These are phyloP conservation scores for Agriopis aurantiaria DNA, from an alignment of 2,888 invertebrate species.

Conservation along the genomic window DNA sequence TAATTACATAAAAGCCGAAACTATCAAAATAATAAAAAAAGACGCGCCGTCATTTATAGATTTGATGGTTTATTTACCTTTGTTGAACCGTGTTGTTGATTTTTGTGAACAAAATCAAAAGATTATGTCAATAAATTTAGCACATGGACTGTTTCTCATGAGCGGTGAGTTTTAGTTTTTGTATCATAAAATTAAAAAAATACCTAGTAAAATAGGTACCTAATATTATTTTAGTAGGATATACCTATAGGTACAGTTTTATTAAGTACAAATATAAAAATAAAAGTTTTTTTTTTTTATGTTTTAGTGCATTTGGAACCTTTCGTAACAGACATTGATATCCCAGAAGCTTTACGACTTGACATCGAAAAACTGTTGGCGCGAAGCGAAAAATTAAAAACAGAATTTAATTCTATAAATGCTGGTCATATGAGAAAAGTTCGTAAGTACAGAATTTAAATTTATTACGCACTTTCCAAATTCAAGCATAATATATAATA, in stretches of 20 bases:
- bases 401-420: not conserved
- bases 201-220: too few relatives aligned
- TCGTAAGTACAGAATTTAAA: slow-evolving; percentile 2
- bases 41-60: slow-evolving; percentile 22
- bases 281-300: too few relatives aligned
- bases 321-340: slow-evolving; percentile 4
- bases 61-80: slow-evolving; percentile 11
- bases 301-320: slow-evolving; percentile 19
- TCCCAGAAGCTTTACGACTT: slow-evolving; percentile 1
- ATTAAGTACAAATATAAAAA: too few relatives aligned
- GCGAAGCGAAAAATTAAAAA: not conserved
- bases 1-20: not conserved
- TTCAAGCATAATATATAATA: too few relatives aligned
- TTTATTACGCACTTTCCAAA: not conserved
- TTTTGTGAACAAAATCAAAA: slow-evolving; percentile 15
- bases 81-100: slow-evolving; percentile 13
- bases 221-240: too few relatives aligned
- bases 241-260: too few relatives aligned
- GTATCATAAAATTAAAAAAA: too few relatives aligned
- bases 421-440: not conserved
- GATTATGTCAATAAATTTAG: not conserved
- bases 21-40: not conserved
- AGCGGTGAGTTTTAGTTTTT: slow-evolving; percentile 14
- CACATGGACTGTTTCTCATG: slow-evolving; percentile 21
- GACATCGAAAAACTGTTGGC: not conserved